These are phyloP conservation scores for Tadarida brasiliensis DNA, from an alignment of 2,797 vertebrate genomes.

Conservation along the genomic window DNA sequence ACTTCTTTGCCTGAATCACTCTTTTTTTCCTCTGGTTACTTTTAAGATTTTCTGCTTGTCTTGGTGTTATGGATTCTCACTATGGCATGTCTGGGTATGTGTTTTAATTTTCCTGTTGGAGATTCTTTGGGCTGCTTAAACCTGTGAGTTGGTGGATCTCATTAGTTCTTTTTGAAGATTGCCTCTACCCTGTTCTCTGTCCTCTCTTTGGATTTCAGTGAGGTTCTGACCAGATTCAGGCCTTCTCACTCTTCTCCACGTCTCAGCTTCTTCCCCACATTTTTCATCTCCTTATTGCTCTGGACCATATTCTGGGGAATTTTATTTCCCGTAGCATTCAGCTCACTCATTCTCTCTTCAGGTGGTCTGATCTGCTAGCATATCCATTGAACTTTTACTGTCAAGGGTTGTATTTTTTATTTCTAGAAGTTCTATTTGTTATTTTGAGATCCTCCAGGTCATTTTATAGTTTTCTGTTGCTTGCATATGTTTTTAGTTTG, in stretches of 20 bases:
- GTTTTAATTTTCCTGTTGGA: constrained; percentile 15
- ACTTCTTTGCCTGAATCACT: not conserved
- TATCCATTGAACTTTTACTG: not conserved
- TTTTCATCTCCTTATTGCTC: not conserved
- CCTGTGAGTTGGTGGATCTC: not conserved
- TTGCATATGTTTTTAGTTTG: constrained; percentile 43
- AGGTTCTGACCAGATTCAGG: not conserved
- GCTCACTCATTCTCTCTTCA: not conserved
- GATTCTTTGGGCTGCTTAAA: not conserved
- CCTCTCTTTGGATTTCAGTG: not conserved
- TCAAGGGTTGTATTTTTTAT: constrained; percentile 7
- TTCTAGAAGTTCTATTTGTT: not conserved
- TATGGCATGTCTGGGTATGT: not conserved
- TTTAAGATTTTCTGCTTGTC: constrained; percentile 16
- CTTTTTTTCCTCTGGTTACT: not conserved
- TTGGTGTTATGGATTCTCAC: not conserved
- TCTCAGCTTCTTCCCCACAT: not conserved
- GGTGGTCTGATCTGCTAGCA: not conserved
- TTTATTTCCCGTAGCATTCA: not conserved
- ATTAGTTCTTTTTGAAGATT: not conserved
- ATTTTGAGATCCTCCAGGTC: not conserved
- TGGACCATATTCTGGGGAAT: not conserved
- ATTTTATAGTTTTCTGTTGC: constrained; percentile 36
- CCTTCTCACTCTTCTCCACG: not conserved
- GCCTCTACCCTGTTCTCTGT: not conserved